A percentile compares a stretch with the other conserved stretches of the same genome.
Evolutionary conservation across 2,797 vertebrate genomes (phyloP).

Genomic region (Sebastes baramenuke): DNA sequence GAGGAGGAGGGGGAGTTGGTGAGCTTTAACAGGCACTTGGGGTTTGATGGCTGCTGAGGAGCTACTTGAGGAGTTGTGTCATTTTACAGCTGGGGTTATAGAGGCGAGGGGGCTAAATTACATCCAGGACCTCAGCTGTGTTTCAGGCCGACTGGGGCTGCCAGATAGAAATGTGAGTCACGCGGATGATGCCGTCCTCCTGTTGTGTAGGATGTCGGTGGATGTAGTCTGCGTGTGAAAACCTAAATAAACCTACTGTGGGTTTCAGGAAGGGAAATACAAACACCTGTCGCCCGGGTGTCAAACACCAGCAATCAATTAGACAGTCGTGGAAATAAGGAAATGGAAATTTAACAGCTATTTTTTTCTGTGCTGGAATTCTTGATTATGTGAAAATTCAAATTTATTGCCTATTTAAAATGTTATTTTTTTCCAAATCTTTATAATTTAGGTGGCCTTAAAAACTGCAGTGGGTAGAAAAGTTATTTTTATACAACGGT

Average conservation of each 20-base stretch:
- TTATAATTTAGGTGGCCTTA: background rate
- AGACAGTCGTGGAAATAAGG: conserved; percentile 50
- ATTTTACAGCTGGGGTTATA: conserved; percentile 67
- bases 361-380: background rate
- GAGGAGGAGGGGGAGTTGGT: conserved; percentile 21
- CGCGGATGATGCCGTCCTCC: conserved; percentile 59
- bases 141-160: conserved; percentile 17
- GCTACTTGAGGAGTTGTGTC: conserved; percentile 70
- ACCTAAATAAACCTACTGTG: conserved; percentile 71
- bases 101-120: conserved; percentile 34
- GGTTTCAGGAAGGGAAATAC: conserved; percentile 66
- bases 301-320: conserved; percentile 72
- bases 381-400: background rate
- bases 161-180: conserved; percentile 51
- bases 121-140: conserved; percentile 54
- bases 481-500: too few relatives aligned
- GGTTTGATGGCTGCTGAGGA: conserved; percentile 64
- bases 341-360: conserved; percentile 22
- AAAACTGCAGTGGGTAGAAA: too few relatives aligned
- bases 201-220: conserved; percentile 44
- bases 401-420: background rate
- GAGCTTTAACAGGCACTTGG: conserved; percentile 67
- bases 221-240: conserved; percentile 70
- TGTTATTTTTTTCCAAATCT: background rate
- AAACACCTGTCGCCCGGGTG: conserved; percentile 71